Base-by-base conservation (phyloP, 1,140 invertebrate species). In the Araneus ventricosus region DNA sequence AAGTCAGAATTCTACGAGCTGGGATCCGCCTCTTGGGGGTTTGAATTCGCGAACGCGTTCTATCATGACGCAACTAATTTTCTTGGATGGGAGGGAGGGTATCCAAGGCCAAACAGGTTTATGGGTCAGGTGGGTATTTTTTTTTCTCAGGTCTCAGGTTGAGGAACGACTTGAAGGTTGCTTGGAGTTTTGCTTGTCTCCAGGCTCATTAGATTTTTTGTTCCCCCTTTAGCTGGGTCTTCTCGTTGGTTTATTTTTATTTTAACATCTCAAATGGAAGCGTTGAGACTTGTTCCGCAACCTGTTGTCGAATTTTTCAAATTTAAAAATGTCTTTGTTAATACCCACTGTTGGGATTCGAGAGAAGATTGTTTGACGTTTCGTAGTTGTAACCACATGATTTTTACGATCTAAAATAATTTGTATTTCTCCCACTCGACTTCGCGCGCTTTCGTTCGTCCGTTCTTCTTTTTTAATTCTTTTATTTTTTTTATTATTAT, bases 101-200 rank as follows among this genome's bases (percentile, higher is more conserved):
- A 82, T 84, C 84, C 89, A 91, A 91, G 89, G 89, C 89, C 89
- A 91, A 91, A 91, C 89, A 91, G 89, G 89, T 91, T 91, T 91
- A 84, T 91, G 70, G 89, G 89, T 91, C 89, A 91, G 89, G 89
- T 91, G 80, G 89, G 39, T 45, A 87, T 75, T 75, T 75, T 34
- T 70, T 59, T 34, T 86, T 27, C 37, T 70, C 10, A 79, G 88
- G 67, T 57, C 88, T 22, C 80, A 84, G 89, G 89, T 91, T 91
- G 89, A 91, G 45, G 89, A 91, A 91, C 79, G 75, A 91, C 37
- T 84, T 45, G 89, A 91, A 91, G 89, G 89, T 84, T 91, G 79
- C 75, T 39, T 45, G 57, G 39, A 37, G 67, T 90, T 90, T 91
- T 61, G n/a, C 39, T 67, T 91, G 79, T 91, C 79, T 91, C 80